These are phyloP conservation scores for Escarpia spicata DNA, from an alignment of 2,888 invertebrate genomes.

Conservation along the genomic window DNA sequence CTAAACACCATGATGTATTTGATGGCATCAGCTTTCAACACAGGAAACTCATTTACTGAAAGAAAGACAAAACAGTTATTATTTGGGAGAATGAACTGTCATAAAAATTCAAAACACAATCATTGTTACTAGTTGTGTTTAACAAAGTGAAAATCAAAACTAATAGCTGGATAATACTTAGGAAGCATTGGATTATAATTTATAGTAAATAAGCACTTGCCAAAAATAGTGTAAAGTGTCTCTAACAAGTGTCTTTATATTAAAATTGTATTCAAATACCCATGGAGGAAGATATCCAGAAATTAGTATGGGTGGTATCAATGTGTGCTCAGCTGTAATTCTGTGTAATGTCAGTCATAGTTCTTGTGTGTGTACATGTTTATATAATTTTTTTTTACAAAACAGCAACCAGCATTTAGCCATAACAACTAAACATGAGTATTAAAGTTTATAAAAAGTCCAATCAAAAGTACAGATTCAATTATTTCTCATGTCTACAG, in stretches of 20 bases:
- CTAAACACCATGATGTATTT: conserved; percentile 97
- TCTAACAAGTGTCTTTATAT: neutral
- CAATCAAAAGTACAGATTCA: neutral
- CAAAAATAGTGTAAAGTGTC: neutral
- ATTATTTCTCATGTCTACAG: neutral
- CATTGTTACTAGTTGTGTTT: neutral
- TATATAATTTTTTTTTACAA: neutral
- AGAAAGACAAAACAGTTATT: conserved; percentile 46
- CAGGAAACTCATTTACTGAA: conserved; percentile 86
- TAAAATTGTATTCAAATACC: neutral
- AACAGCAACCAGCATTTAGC: neutral
- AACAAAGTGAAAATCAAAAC: neutral
- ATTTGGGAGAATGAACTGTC: neutral
- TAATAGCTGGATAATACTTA: neutral
- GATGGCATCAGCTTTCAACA: conserved; percentile 94
- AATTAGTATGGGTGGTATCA: neutral
- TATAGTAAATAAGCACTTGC: neutral
- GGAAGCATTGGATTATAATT: neutral
- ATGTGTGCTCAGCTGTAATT: neutral
- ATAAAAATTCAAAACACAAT: neutral
- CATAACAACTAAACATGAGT: neutral
- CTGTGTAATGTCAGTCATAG: neutral
- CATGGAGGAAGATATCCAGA: neutral
- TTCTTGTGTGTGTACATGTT: neutral
- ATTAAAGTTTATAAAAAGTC: neutral